Base-by-base conservation (phyloP, 1,140 invertebrate genomes). In the Zaprionus africanus region DNA sequence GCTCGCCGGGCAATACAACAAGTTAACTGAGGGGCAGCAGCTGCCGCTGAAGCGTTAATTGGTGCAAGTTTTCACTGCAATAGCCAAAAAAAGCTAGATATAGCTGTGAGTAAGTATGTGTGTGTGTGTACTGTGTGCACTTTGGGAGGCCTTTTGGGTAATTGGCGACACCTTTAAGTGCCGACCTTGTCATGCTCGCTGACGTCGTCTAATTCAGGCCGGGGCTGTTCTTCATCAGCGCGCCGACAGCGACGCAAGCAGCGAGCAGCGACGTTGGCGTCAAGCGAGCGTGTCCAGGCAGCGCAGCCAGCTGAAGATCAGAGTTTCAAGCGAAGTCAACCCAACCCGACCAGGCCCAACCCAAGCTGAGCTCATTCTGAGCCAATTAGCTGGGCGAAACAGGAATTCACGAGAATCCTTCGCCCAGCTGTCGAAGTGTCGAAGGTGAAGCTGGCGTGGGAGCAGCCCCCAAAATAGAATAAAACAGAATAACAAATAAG, bases 161-260 rank as follows among this genome's bases (percentile, higher is more conserved):
- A 90, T 88, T 90, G 81, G 85, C 86, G 85, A 88, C 85, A 88
- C 85, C 85, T 88, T 85, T 90, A 88, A 88, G 68, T 90, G 85
- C 66, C 86, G 85, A 90, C 85, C 85, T 88, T 88, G 85, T 88
- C 85, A 88, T 88, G 85, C 85, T 88, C 62, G 85, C 85, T 81
- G 81, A 79, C 78, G 78, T 85, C 85, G 85, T 85, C 85, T 88
- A 88, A 88, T 88, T 88, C 85, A 88, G 85, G 85, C 85, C 85
- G 85, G 85, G 85, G 85, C 65, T 88, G 85, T 88, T 88, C 85
- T 90, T 90, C 85, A 86, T 90, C 81, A 88, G 72, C 85, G 85
- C 86, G 43, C 79, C 84, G 70, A 43, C 81, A 71, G 66, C 69
- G 61, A 68, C 62, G 61, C 67, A 12, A 38, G 24, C 68, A 43